Evolutionary conservation across 2,797 vertebrate species (phyloP).

Genomic region (Trachurus trachurus): DNA sequence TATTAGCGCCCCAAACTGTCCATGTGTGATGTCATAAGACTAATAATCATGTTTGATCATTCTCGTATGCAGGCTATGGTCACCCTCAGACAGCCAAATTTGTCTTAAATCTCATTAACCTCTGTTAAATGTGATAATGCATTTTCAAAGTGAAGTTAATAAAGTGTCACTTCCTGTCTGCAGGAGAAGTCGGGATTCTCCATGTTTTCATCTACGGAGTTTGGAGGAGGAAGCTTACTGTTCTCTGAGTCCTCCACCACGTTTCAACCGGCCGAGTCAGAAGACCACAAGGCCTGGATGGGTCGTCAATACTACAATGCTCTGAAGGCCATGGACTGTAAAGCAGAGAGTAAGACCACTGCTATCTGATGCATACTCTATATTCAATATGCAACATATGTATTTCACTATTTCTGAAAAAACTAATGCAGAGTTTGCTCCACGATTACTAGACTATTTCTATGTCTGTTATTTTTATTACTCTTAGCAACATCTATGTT

Average conservation of each 20-base stretch:
- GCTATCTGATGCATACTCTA: neutral
- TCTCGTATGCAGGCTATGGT: too few species aligned
- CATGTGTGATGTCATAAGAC: too few species aligned
- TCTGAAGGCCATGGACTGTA: constrained; percentile 90
- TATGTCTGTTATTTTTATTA: too few species aligned
- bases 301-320: constrained; percentile 86
- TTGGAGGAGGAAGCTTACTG: constrained; percentile 84
- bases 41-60: too few species aligned
- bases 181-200: constrained; percentile 84
- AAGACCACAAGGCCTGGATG: constrained; percentile 90
- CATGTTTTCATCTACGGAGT: constrained; percentile 89
- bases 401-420: too few species aligned
- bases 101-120: neutral
- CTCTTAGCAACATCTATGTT: too few species aligned
- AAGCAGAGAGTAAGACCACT: constrained; percentile 80
- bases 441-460: too few species aligned
- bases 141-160: neutral
- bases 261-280: constrained; percentile 77
- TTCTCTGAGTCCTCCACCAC: constrained; percentile 89
- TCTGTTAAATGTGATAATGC: neutral
- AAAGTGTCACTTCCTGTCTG: constrained; percentile 7
- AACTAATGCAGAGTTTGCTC: too few species aligned
- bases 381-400: too few species aligned
- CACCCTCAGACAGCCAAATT: too few species aligned
- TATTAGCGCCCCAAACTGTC: too few species aligned